These are phyloP conservation scores for Melitaea athalia DNA, from an alignment of 2,888 invertebrate genomes.

Conservation along the genomic window DNA sequence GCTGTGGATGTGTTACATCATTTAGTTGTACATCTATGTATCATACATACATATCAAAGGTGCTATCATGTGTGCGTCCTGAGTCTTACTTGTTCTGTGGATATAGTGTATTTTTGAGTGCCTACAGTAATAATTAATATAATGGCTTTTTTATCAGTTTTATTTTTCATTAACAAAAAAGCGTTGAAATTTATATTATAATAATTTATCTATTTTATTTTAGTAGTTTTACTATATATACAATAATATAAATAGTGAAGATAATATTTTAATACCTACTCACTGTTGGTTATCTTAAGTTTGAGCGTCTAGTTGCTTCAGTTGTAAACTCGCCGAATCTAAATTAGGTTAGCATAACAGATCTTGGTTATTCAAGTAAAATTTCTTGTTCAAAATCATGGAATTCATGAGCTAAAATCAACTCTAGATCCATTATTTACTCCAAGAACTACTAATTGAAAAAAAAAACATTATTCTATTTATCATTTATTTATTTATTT, in stretches of 20 bases:
- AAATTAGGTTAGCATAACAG: slow-evolving; percentile 9
- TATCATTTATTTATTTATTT: too few species aligned
- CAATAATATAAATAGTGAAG: background rate
- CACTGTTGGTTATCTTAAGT: background rate
- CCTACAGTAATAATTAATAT: too few species aligned
- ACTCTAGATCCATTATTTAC: background rate
- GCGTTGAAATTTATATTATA: too few species aligned
- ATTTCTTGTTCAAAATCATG: background rate
- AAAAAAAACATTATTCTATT: background rate
- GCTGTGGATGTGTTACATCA: too few species aligned
- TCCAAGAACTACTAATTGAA: background rate
- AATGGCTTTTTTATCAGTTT: background rate
- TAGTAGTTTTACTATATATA: background rate
- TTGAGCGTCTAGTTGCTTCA: background rate
- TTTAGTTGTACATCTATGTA: too few species aligned
- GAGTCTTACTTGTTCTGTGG: too few species aligned
- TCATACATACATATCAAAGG: too few species aligned
- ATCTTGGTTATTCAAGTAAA: background rate
- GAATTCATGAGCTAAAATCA: slow-evolving; percentile 1
- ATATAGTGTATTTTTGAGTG: too few species aligned
- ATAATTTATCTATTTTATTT: too few species aligned
- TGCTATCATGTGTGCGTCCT: too few species aligned
- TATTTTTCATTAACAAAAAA: too few species aligned
- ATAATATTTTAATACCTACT: background rate
- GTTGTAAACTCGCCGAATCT: background rate